phyloP scores from a whole-genome alignment of 2,888 invertebrate species.

The Polydrusus cervinus region DNA sequence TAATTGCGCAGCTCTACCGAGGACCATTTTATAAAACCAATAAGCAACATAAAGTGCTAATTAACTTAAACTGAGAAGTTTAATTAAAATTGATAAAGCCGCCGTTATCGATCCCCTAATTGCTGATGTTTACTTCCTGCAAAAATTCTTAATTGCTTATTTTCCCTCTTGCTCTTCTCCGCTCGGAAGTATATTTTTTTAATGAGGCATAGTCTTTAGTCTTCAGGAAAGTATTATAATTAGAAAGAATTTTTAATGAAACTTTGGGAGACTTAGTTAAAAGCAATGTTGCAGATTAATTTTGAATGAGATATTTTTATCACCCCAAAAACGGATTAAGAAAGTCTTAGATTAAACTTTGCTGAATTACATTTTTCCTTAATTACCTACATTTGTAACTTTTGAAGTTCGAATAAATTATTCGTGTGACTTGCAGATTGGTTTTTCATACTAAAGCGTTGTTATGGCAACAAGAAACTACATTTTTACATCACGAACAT shows the following conservation, averaged over 20 bases:
- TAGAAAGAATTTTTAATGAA: background rate
- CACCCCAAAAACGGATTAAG: background rate
- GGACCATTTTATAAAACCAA: background rate
- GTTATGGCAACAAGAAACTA: no score
- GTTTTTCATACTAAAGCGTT: no score
- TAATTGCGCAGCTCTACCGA: no score
- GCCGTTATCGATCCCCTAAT: constrained; percentile 33
- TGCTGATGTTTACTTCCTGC: constrained; percentile 26
- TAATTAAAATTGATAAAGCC: constrained; percentile 41
- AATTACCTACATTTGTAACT: no score
- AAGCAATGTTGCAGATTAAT: constrained; percentile 2
- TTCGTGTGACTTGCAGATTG: no score
- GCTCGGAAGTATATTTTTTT: background rate
- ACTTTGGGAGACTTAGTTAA: background rate
- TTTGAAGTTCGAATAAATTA: no score
- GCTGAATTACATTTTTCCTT: background rate
- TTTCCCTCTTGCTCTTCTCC: constrained; percentile 11
- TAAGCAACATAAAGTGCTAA: constrained; percentile 3
- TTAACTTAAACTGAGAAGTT: constrained; percentile 28
- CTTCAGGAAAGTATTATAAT: background rate
- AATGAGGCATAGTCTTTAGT: background rate
- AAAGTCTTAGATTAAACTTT: background rate
- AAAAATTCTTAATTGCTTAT: constrained; percentile 34
- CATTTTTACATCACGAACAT: no score
- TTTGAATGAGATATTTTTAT: background rate